Evolutionary conservation across 2,888 invertebrate genomes (phyloP).

Genomic region (Rhagonycha lutea): DNA sequence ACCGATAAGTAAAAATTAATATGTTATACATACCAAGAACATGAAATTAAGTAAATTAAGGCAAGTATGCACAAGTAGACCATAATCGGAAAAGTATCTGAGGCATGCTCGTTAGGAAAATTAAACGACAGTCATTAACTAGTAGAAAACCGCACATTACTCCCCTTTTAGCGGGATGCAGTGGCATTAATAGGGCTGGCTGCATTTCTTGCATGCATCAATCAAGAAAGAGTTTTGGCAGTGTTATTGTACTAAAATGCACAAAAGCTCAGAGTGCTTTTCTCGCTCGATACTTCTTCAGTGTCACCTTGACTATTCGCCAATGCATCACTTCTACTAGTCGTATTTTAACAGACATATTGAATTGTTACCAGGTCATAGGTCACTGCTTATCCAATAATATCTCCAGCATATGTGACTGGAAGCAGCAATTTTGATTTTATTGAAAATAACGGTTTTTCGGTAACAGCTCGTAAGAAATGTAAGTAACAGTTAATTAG

Average conservation of each 20-base stretch:
- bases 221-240: slow-evolving; percentile 36
- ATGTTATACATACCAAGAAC: background rate
- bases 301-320: slow-evolving; percentile 47
- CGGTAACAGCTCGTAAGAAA: background rate
- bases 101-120: slow-evolving; percentile 10
- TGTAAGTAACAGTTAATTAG: background rate
- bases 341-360: slow-evolving; percentile 15
- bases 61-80: background rate
- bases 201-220: slow-evolving; percentile 43
- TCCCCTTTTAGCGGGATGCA: slow-evolving; percentile 4
- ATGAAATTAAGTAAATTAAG: background rate
- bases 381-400: slow-evolving; percentile 18
- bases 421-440: background rate
- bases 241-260: slow-evolving; percentile 31
- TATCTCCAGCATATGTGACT: slow-evolving; percentile 6
- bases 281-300: slow-evolving; percentile 43
- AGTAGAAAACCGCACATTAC: slow-evolving; percentile 10
- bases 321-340: slow-evolving; percentile 45
- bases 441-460: background rate
- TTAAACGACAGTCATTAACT: slow-evolving; percentile 26
- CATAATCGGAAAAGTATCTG: background rate
- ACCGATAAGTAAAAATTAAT: background rate
- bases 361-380: slow-evolving; percentile 19
- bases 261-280: slow-evolving; percentile 18
- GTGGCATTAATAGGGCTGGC: slow-evolving; percentile 21